Conservation (phyloP, 2,113 vertebrate species). For the Tringa solitaria region DNA sequence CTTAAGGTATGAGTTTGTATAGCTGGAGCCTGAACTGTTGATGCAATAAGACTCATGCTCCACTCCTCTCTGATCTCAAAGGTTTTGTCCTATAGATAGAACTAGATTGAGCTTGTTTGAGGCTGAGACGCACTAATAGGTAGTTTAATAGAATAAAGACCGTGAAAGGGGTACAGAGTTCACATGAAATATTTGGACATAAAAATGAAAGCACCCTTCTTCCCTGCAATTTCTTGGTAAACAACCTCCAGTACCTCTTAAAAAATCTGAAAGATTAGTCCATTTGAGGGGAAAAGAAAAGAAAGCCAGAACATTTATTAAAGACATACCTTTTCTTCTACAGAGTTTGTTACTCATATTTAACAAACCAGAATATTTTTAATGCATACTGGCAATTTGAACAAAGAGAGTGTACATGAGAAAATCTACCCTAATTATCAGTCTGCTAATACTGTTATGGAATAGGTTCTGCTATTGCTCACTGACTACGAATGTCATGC, state of each 20-base stretch:
- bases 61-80: not conserved
- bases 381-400: not conserved
- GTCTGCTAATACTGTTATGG: not conserved
- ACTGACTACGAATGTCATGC: not conserved
- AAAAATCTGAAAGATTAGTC: not conserved
- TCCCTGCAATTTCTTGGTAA: not conserved
- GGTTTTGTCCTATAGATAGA: not conserved
- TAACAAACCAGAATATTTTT: conserved; percentile 49
- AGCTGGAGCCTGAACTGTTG: not conserved
- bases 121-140: not conserved
- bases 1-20: not conserved
- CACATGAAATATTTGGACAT: conserved; percentile 22
- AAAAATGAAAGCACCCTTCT: not conserved
- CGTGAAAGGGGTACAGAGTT: not conserved
- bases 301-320: not conserved
- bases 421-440: not conserved
- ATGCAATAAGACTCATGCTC: not conserved
- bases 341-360: conserved; percentile 8
- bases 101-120: not conserved
- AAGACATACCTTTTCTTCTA: not conserved
- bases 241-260: not conserved
- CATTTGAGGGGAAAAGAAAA: not conserved
- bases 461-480: not conserved
- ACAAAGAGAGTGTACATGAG: not conserved
- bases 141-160: conserved; percentile 16